These are phyloP conservation scores for Geopemphigus sp. DNA, from an alignment of 1,140 invertebrate genomes.

Conservation along the genomic window DNA sequence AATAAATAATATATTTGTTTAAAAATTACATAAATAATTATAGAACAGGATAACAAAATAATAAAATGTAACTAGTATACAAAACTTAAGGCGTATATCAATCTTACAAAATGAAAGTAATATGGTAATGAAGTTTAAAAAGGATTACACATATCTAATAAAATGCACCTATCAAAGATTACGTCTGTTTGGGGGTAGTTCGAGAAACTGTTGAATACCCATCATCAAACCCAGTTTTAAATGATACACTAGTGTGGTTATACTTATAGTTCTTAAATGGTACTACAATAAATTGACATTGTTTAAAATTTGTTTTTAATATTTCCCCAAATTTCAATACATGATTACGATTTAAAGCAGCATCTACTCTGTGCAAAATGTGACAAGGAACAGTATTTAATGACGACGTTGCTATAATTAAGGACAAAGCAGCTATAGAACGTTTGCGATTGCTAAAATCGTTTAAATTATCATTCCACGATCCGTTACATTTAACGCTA, in stretches of 20 bases:
- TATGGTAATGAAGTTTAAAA: too few species aligned
- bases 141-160: too few species aligned
- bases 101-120: too few species aligned
- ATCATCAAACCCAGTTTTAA: conserved; percentile 91
- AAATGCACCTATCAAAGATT: too few species aligned
- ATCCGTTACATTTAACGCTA: conserved; percentile 81
- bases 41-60: too few species aligned
- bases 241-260: conserved; percentile 97
- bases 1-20: too few species aligned
- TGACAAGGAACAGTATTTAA: conserved; percentile 98
- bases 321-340: conserved; percentile 98
- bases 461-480: conserved; percentile 94
- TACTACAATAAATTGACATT: conserved; percentile 98
- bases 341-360: conserved; percentile 95
- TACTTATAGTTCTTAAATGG: conserved; percentile 99
- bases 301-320: conserved; percentile 89
- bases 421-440: conserved; percentile 92
- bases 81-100: too few species aligned
- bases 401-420: conserved; percentile 92
- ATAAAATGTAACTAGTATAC: too few species aligned
- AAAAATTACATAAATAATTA: too few species aligned
- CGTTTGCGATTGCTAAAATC: conserved; percentile 96
- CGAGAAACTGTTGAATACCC: conserved; percentile 88
- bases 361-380: conserved; percentile 98
- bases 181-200: conserved; percentile 55